Evolutionary conservation across 2,113 vertebrate genomes (phyloP).

Genomic region (Platycercus adscitus): DNA sequence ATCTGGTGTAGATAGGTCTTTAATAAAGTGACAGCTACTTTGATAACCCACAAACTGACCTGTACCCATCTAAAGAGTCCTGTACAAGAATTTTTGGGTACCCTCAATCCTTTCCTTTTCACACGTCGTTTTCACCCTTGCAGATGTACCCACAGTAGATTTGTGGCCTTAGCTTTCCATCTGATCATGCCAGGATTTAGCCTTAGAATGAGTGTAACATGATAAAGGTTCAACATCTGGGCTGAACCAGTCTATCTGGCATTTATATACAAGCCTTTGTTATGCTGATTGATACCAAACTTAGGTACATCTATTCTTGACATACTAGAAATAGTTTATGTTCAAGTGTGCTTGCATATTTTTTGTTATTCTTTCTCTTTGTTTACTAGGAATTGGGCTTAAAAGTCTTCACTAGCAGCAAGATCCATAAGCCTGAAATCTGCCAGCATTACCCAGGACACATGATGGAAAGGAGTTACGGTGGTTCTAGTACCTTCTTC

Average conservation of each 20-base stretch:
- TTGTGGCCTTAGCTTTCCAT: background rate
- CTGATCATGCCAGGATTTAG: background rate
- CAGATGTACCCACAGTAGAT: background rate
- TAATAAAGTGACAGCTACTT: background rate
- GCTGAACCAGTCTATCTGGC: background rate
- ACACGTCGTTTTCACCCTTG: background rate
- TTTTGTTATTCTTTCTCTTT: constrained; percentile 39
- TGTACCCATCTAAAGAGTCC: background rate
- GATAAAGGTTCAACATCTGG: background rate
- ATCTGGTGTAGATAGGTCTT: background rate
- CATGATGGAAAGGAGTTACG: constrained; percentile 50
- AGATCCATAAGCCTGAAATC: constrained; percentile 68
- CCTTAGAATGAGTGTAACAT: background rate
- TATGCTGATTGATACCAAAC: background rate
- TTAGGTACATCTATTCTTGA: background rate
- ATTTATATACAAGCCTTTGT: background rate
- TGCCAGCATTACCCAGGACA: constrained; percentile 32
- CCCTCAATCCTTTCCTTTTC: background rate
- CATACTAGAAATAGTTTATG: background rate
- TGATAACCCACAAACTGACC: background rate
- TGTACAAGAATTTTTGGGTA: background rate
- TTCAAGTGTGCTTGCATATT: background rate
- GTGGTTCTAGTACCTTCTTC: background rate
- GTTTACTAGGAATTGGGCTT: constrained; percentile 71
- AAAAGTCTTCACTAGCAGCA: constrained; percentile 75